These are phyloP conservation scores for Melipona beecheii DNA, from an alignment of 2,888 invertebrate genomes.

Conservation along the genomic window DNA sequence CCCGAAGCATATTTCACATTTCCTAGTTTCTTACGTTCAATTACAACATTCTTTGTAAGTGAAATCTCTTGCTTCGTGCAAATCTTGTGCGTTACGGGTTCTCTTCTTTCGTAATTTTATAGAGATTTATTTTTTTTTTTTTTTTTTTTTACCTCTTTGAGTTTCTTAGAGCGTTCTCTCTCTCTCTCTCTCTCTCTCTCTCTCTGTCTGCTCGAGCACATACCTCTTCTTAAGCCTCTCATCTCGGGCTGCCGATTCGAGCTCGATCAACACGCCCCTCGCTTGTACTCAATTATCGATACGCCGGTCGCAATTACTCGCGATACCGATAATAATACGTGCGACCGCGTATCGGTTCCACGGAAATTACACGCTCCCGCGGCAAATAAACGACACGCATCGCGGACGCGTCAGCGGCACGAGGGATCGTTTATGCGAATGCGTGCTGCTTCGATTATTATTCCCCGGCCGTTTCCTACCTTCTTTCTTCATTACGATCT, in stretches of 20 bases:
- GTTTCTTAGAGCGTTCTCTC: not conserved
- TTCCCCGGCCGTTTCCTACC: not conserved
- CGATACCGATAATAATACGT: constrained; percentile 65
- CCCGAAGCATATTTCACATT: not conserved
- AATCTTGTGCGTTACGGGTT: not conserved
- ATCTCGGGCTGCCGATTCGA: constrained; percentile 47
- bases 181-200: not conserved
- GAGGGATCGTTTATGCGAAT: constrained; percentile 39
- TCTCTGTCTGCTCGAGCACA: not conserved
- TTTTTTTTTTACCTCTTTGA: not conserved
- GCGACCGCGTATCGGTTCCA: constrained; percentile 53
- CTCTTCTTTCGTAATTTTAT: not conserved
- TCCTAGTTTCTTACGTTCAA: not conserved
- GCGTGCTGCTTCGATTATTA: constrained; percentile 9
- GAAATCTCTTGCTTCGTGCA: not conserved
- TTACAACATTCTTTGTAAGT: too few relatives aligned
- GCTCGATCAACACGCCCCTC: constrained; percentile 69
- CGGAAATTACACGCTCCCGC: constrained; percentile 64
- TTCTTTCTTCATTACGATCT: constrained; percentile 12
- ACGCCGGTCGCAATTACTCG: constrained; percentile 66
- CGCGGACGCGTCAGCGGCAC: constrained; percentile 19
- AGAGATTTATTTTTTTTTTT: too few relatives aligned
- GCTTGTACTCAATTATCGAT: constrained; percentile 71
- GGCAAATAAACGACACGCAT: constrained; percentile 39
- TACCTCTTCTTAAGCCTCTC: not conserved